Conservation (phyloP, 2,797 vertebrate species). For the Amazona ochrocephala region DNA sequence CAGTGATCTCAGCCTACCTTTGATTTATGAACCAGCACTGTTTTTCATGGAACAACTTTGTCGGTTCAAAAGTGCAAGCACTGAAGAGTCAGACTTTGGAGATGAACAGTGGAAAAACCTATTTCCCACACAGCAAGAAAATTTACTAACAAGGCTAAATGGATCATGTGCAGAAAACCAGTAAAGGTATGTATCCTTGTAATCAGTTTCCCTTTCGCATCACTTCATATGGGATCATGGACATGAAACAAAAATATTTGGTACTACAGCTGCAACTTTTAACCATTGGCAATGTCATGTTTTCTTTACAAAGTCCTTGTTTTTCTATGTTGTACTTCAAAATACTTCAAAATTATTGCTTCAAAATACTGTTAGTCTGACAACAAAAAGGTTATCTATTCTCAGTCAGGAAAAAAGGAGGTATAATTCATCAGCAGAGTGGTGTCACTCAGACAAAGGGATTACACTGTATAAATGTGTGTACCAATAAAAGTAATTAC, state of each 20-base stretch:
- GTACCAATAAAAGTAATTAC: background rate
- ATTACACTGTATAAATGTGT: background rate
- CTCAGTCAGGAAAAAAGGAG: background rate
- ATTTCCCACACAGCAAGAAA: background rate
- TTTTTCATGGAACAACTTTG: slow-evolving; percentile 1
- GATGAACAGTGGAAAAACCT: background rate
- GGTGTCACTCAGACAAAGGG: background rate
- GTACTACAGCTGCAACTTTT: background rate
- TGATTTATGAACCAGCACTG: background rate
- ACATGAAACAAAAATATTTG: background rate
- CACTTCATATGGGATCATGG: background rate
- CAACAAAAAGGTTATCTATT: background rate
- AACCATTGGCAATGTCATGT: background rate
- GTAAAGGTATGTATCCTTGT: background rate
- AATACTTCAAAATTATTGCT: background rate
- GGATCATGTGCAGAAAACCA: background rate
- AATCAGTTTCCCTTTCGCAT: background rate
- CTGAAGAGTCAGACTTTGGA: background rate
- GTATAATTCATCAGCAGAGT: background rate
- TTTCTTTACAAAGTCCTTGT: background rate
- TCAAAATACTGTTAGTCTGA: background rate
- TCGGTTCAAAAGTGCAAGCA: slow-evolving; percentile 23
- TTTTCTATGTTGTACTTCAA: background rate
- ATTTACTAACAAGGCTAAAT: background rate
- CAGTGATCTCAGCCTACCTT: background rate